Evolutionary conservation across 2,113 vertebrate genomes (phyloP), one percentile per base, ranked within the genome.

Genomic region (Harpagus bidentatus): DNA sequence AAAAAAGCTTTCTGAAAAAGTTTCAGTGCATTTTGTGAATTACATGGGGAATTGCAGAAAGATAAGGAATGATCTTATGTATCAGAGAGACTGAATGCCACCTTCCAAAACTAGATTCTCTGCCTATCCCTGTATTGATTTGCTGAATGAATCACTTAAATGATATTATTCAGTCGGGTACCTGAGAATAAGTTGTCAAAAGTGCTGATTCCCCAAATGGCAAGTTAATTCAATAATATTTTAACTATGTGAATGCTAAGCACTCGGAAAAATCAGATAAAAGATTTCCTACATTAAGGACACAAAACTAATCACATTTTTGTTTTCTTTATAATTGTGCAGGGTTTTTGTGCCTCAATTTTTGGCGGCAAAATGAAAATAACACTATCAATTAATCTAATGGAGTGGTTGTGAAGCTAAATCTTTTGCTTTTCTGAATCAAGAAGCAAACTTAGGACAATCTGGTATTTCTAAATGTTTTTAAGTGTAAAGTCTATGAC

Each of bases 161-260:
- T 0, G 2, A 7, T 62, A 9, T 83, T 28, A 52, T 79, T 95
- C 18, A 76, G 2, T 56, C 58, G 21, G 20, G 18, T 66, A 38
- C 25, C n/a, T 18, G 45, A 52, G 40, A 84, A 56, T 55, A 80
- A 78, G 21, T 86, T 62, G 19, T 67, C 53, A 59, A 58, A 91
- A 74, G n/a, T 81, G n/a, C 38, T 42, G 17, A 45, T 71, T 78
- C 55, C 20, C 42, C 47, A 71, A 50, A 32, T 0, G 0, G n/a
- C 32, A 78, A 55, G 6, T 42, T 55, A 63, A 82, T 79, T 79
- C 43, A 82, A 15, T 86, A 78, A 25, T 79, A 88, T 26, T 81
- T 58, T 67, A 50, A 69, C 6, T 66, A 9, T 38, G 19, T 78
- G 13, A 78, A 71, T n/a, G 14, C 50, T 73, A 58, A 78, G 7